Evolutionary conservation across 2,113 vertebrate genomes (phyloP).

Genomic region (Gulo gulo): DNA sequence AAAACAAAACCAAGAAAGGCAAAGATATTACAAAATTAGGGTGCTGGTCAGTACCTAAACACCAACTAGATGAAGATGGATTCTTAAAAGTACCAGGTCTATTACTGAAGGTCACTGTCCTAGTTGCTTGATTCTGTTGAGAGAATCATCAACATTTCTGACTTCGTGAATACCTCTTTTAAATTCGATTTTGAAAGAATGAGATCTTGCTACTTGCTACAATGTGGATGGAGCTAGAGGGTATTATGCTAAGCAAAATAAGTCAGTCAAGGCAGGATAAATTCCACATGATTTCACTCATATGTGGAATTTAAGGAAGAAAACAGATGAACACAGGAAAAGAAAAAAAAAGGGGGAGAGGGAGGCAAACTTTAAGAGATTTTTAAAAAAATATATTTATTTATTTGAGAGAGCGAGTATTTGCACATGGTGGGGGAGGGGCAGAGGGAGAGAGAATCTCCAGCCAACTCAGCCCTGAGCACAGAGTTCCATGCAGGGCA

Average conservation of each 20-base stretch:
- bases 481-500: rapidly evolving
- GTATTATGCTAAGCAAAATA: not conserved
- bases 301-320: not conserved
- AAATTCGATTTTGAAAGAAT: slow-evolving; percentile 17
- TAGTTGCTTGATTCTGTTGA: not conserved
- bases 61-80: not conserved
- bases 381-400: not conserved
- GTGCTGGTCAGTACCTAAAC: not conserved
- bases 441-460: not conserved
- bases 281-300: not conserved
- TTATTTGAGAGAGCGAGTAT: not conserved
- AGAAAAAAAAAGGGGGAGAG: not conserved
- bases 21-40: not conserved
- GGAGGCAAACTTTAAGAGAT: not conserved
- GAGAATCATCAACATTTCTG: not conserved
- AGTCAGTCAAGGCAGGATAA: not conserved
- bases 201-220: not conserved
- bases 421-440: not conserved
- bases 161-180: slow-evolving; percentile 17
- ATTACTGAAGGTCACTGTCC: not conserved
- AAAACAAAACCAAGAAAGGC: slow-evolving; percentile 19
- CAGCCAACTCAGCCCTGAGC: not conserved
- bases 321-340: not conserved
- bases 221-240: not conserved
- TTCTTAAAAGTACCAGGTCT: not conserved